A percentile compares a stretch with the other conserved stretches of the same genome.
Conservation (phyloP, 2,113 vertebrate genomes). For the Dicaeum eximium region DNA sequence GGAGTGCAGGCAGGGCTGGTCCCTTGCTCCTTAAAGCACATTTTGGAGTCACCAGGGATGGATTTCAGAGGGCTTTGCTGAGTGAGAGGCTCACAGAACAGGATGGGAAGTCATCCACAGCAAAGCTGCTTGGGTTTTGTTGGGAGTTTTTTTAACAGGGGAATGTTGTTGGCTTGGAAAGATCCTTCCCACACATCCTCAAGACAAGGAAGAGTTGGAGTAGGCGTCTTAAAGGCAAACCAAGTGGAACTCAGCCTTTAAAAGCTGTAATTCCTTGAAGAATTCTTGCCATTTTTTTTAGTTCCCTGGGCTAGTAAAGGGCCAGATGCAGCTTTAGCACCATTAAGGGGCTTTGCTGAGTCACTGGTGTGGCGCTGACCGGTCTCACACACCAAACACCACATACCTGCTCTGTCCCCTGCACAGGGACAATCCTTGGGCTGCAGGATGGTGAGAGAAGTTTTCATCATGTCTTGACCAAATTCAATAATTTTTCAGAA, state of each 20-base stretch:
- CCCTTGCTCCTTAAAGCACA: not conserved
- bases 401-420: rapidly evolving
- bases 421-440: not conserved
- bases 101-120: not conserved
- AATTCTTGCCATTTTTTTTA: not conserved
- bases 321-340: not conserved
- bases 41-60: not conserved
- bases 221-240: not conserved
- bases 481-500: not conserved
- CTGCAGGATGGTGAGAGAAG: not conserved
- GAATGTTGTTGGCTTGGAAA: not conserved
- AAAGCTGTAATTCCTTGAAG: not conserved
- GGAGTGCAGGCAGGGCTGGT: not conserved
- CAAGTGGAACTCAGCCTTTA: not conserved
- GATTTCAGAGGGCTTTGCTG: not conserved
- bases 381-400: not conserved
- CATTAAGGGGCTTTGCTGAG: not conserved
- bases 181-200: not conserved
- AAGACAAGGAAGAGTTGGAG: not conserved
- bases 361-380: not conserved
- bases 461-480: not conserved
- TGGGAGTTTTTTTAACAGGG: not conserved
- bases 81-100: not conserved
- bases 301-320: not conserved
- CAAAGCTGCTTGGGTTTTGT: not conserved